Base-by-base conservation (phyloP, 1,140 invertebrate genomes). In the Druon quercuslanigerum region DNA sequence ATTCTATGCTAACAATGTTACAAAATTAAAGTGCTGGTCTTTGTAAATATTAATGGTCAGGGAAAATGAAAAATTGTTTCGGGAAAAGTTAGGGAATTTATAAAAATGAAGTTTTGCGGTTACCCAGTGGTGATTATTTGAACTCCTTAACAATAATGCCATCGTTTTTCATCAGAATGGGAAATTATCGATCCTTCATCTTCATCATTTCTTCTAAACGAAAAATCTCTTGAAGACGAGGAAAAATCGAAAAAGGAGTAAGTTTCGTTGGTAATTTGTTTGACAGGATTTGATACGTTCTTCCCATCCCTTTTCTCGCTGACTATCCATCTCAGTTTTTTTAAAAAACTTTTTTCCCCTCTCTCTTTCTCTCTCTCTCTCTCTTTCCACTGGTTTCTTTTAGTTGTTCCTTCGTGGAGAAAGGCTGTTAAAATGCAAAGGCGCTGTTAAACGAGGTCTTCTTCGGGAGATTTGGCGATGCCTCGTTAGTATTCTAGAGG, bases 401-500 rank as follows among this genome's bases (percentile, higher is more conserved):
- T 40, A 66, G 57, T 66, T 66, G 57, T 33, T 66, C 60, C 33
- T 16, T 40, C 57, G 40, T 66, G 76, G 72, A 80, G 81, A 84
- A 81, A 84, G 81, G 84, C 86, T 87, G 87, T 91, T 91, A 91
- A 91, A 91, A 91, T 91, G 90, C 90, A 91, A 91, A 91, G 90
- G 85, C 85, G 87, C 82, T 84, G 85, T 87, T 88, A 87, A 86
- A 88, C 84, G 82, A 88, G 84, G 86, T 86, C 82, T 83, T 78
- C 85, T 82, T 83, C 80, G 80, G 86, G 82, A 89, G 88, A 90
- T 90, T 90, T 87, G 85, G 86, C 82, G 83, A 77, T 74, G 79
- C 71, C 88, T 91, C 83, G 84, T 91, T 91, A 90, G 87, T 91
- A 91, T 91, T 91, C 90, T 81, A 79, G 51, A 75, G 82, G 72